phyloP scores from a whole-genome alignment of 1,140 invertebrate species.

The Lanistes nyassanus region DNA sequence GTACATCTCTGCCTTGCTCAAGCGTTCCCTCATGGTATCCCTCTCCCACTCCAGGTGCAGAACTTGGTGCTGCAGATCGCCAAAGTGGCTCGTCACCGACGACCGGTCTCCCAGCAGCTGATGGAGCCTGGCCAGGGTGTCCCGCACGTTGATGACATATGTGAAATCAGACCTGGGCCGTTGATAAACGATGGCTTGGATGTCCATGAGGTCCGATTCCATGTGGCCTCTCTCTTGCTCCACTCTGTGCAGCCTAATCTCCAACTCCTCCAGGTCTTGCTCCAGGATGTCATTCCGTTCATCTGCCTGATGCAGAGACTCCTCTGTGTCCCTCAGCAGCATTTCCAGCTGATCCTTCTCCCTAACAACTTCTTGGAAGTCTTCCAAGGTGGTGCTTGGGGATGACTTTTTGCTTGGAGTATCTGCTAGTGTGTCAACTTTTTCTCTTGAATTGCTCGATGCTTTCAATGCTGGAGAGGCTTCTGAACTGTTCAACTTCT shows the following conservation, averaged over 20 bases:
- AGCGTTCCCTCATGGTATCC: constrained; percentile 4
- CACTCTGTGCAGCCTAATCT: constrained; percentile 22
- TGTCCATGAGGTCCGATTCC: constrained; percentile 31
- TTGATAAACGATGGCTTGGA: constrained; percentile 28
- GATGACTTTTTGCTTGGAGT: neutral
- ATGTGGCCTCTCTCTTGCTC: constrained; percentile 23
- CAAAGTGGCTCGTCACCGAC: constrained; percentile 4
- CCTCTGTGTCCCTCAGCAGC: constrained; percentile 13
- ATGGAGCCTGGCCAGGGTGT: constrained; percentile 13
- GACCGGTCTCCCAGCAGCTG: neutral
- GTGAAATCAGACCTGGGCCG: neutral
- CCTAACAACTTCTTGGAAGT: constrained; percentile 13
- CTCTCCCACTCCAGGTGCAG: constrained; percentile 21
- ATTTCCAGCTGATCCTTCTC: constrained; percentile 19
- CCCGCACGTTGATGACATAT: constrained; percentile 1
- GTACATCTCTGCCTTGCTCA: constrained; percentile 14
- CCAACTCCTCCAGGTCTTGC: constrained; percentile 31
- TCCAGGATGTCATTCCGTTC: constrained; percentile 25
- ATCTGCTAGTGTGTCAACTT: neutral
- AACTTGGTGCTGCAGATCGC: constrained; percentile 5
- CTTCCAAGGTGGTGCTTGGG: neutral
- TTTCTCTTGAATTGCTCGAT: neutral
- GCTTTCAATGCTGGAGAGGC: constrained; percentile 1
- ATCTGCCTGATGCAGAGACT: constrained; percentile 18
- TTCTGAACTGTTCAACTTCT: constrained; percentile 19